phyloP scores from a whole-genome alignment of 2,888 invertebrate genomes.

The Andrena dorsata region DNA sequence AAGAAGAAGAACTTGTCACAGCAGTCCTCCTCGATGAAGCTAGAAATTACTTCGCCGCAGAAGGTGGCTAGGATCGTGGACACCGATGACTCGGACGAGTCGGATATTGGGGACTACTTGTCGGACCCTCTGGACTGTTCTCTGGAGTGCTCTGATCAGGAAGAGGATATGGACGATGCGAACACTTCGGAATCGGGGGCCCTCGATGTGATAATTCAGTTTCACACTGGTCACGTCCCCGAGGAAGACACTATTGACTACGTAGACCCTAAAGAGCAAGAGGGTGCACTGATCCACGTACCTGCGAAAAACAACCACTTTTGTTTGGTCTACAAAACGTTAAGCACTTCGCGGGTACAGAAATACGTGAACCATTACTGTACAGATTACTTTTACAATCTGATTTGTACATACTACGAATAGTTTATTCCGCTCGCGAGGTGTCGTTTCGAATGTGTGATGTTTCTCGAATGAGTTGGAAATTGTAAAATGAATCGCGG shows the following conservation, averaged over 20 bases:
- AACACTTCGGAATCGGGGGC: constrained; percentile 60
- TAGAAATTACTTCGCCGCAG: constrained; percentile 46
- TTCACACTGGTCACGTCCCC: constrained; percentile 74
- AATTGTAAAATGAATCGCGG: constrained; percentile 39
- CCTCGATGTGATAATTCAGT: constrained; percentile 82
- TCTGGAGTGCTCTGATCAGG: constrained; percentile 69
- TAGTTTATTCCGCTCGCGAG: constrained; percentile 52
- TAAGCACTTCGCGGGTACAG: constrained; percentile 84
- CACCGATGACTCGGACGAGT: constrained; percentile 77
- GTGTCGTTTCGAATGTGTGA: constrained; percentile 1
- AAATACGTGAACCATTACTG: constrained; percentile 82
- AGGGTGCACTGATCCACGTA: constrained; percentile 87
- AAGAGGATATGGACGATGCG: constrained; percentile 57
- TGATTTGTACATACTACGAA: constrained; percentile 82
- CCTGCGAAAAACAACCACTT: constrained; percentile 89
- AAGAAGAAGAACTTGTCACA: constrained; percentile 42
- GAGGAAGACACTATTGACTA: constrained; percentile 78
- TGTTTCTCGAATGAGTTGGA: constrained; percentile 12
- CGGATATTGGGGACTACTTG: constrained; percentile 78
- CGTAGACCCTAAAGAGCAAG: constrained; percentile 78
- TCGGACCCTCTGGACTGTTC: constrained; percentile 74
- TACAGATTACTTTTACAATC: constrained; percentile 81
- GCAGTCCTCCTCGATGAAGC: constrained; percentile 29
- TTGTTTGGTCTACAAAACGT: constrained; percentile 88
- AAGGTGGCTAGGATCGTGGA: constrained; percentile 63